A percentile compares a stretch with the other conserved stretches of the same genome.
Evolutionary conservation across 2,888 invertebrate species (phyloP).

Genomic region (Erannis defoliaria): DNA sequence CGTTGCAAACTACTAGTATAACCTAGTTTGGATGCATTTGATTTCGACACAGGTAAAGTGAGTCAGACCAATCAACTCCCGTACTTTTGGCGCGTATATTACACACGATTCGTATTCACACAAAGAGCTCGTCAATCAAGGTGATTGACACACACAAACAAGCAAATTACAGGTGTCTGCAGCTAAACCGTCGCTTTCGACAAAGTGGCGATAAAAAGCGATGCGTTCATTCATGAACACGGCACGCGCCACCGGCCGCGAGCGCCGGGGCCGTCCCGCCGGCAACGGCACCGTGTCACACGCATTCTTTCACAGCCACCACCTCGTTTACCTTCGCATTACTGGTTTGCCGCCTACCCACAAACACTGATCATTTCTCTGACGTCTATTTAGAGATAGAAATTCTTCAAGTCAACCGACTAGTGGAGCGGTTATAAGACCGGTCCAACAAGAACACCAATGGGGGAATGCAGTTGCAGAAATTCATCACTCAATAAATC

Average conservation of each 20-base stretch:
- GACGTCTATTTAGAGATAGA: conserved; percentile 46
- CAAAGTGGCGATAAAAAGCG: conserved; percentile 78
- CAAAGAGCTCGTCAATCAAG: conserved; percentile 53
- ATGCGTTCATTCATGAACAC: conserved; percentile 64
- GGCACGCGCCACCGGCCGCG: conserved; percentile 43
- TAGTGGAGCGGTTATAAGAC: conserved; percentile 38
- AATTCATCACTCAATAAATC: conserved; percentile 41
- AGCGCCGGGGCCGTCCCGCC: conserved; percentile 35
- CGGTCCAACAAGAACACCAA: conserved; percentile 43
- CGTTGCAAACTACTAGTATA: no score
- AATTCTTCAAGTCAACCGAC: conserved; percentile 42
- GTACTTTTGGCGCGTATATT: conserved; percentile 24
- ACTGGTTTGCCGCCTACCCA: conserved; percentile 50
- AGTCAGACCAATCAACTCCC: conserved; percentile 7
- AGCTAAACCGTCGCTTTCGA: conserved; percentile 70
- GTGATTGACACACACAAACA: conserved; percentile 67
- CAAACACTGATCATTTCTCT: conserved; percentile 46
- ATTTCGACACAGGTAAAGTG: neutral
- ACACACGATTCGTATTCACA: conserved; percentile 26
- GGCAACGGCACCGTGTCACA: conserved; percentile 58
- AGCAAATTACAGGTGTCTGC: conserved; percentile 78
- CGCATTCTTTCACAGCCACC: conserved; percentile 74
- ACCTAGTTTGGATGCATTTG: neutral
- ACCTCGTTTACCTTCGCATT: conserved; percentile 63
- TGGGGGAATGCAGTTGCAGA: conserved; percentile 45